Evolutionary conservation across 2,888 invertebrate genomes (phyloP), one percentile per base, ranked within the genome.

Genomic region (Pollenia griseotomentosa): DNA sequence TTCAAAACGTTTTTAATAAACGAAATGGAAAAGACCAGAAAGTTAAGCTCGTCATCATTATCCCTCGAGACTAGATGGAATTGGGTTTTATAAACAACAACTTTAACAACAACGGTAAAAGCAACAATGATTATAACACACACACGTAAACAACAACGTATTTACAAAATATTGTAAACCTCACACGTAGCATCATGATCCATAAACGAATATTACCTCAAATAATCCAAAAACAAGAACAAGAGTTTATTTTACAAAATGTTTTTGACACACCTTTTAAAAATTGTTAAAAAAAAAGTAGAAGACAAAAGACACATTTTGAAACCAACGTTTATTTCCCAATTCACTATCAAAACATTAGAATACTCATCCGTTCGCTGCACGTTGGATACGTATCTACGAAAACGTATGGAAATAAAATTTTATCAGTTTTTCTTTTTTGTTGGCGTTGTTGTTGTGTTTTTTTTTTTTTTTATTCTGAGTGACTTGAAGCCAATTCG

Each of bases 101-200:
- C 57, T 14, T 4, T 19, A 51, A 65, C 33, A 59, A 59, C 46
- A 65, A 66, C 42, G 16, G 44, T 44, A 44, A 63, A 16, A 40
- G 40, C n/a, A 7, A 53, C 44, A 42, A 11, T 40, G 33, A 14
- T 0, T 23, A 44, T 23, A 71, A 42, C 1, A 42, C 14, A 57
- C 3, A 23, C 6, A 10, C 8, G 14, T 19, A 16, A 7, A 44
- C 7, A 71, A 12, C 16, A 74, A 53, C 5, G 9, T n/a, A 33
- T 23, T 57, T 14, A 48, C 12, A 46, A 55, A 55, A 53, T 55
- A 42, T 65, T 74, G 46, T 82, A 68, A 79, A 70, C 84, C 84
- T 80, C 84, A 85, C 84, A 85, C 79, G 84, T 74, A 53, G 79
- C 61, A 80, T 83, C 48, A 48, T 74, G 84, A 85, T 70, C 68